phyloP scores from a whole-genome alignment of 2,888 invertebrate species.

The Drosophila tripunctata region DNA sequence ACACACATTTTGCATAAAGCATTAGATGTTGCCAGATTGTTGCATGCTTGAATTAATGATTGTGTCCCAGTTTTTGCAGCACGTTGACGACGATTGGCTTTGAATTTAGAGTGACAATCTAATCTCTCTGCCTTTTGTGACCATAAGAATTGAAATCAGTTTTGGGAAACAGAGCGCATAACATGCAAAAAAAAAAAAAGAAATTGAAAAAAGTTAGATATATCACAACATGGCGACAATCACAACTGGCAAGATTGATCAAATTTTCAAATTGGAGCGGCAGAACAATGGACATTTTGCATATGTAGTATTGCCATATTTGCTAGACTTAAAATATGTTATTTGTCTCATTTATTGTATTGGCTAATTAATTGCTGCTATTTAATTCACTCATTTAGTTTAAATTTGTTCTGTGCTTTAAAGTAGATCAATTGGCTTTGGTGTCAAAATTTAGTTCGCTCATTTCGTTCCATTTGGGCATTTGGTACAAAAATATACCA shows the following conservation, averaged over 20 bases:
- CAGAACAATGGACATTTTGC: neutral
- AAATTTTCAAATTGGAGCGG: neutral
- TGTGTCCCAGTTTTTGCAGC: conserved; percentile 56
- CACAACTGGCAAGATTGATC: neutral
- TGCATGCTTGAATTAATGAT: conserved; percentile 71
- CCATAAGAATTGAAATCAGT: neutral
- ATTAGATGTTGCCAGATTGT: conserved; percentile 47
- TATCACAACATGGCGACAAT: neutral
- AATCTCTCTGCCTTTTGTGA: conserved; percentile 37
- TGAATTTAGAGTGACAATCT: conserved; percentile 54
- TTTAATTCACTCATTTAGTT: too few relatives aligned
- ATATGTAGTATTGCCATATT: neutral
- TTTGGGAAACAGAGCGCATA: conserved; percentile 6
- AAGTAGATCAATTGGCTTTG: too few relatives aligned
- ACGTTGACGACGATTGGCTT: conserved; percentile 38
- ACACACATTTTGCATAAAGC: conserved; percentile 9
- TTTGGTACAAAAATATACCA: too few relatives aligned
- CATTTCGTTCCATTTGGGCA: too few relatives aligned
- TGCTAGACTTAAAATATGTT: too few relatives aligned
- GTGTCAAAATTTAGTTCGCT: too few relatives aligned
- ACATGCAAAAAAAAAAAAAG: too few relatives aligned
- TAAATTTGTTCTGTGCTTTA: too few relatives aligned
- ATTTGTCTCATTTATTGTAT: too few relatives aligned
- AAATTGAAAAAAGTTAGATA: neutral
- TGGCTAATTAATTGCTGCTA: too few relatives aligned